Conservation (phyloP, 1,140 invertebrate genomes). For the Drosophila repleta region DNA sequence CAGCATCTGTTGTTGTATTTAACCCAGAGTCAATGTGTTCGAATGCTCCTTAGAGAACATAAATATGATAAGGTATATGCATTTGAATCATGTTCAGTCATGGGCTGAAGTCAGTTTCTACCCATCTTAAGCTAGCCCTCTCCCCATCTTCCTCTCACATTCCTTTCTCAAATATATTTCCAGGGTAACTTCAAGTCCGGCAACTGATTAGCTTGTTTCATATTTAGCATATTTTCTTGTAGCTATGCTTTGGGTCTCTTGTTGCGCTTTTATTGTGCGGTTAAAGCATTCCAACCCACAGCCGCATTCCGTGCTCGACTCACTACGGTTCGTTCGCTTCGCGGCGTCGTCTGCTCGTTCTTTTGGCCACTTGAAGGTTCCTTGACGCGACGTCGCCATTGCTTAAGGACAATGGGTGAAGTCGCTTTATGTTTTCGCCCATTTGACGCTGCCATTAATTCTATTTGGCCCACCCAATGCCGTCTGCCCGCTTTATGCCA, state of each 20-base stretch:
- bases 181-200: constrained; percentile 5
- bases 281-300: constrained; percentile 47
- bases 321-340: background rate
- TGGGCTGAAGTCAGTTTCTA: no score
- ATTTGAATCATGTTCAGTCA: background rate
- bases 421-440: constrained; percentile 60
- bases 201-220: background rate
- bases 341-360: background rate
- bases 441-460: constrained; percentile 62
- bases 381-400: constrained; percentile 59
- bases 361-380: constrained; percentile 61
- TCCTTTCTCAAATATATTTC: background rate
- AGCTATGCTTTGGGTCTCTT: constrained; percentile 58
- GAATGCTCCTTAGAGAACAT: background rate
- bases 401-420: constrained; percentile 41
- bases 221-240: constrained; percentile 46
- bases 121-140: no score
- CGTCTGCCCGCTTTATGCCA: constrained; percentile 33
- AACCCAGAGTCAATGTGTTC: constrained; percentile 38
- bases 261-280: constrained; percentile 74
- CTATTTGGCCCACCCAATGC: constrained; percentile 38
- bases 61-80: no score
- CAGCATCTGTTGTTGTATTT: constrained; percentile 60
- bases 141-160: no score
- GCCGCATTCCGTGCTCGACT: background rate